Evolutionary conservation across 2,797 vertebrate species (phyloP).

Genomic region (Calcarius lapponicus): DNA sequence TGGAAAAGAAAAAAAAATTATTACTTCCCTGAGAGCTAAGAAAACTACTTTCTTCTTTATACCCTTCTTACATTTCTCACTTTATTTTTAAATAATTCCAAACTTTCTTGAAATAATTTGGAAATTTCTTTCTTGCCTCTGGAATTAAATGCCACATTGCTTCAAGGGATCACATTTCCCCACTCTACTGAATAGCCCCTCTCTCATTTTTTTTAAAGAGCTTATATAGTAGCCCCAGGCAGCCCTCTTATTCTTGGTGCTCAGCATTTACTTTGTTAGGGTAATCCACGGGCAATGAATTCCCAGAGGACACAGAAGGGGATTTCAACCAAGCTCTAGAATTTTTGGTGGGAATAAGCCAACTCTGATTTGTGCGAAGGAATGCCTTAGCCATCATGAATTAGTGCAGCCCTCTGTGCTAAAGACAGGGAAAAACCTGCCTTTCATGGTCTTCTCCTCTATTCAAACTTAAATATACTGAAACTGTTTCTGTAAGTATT

Average conservation of each 20-base stretch:
- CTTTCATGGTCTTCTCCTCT: not conserved
- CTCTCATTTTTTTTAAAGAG: not conserved
- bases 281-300: not conserved
- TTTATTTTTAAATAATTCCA: not conserved
- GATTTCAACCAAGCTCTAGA: not conserved
- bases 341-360: not conserved
- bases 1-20: not conserved
- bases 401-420: not conserved
- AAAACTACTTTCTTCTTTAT: not conserved
- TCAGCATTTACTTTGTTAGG: not conserved
- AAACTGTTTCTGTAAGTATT: not conserved
- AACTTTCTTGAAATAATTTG: not conserved
- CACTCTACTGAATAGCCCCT: not conserved
- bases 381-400: not conserved
- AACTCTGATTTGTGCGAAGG: not conserved
- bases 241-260: not conserved
- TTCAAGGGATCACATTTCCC: not conserved
- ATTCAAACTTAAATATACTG: not conserved
- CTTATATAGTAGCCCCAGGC: not conserved
- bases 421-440: not conserved
- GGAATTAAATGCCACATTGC: not conserved
- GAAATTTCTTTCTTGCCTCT: not conserved
- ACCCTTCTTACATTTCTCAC: not conserved
- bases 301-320: not conserved
- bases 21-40: not conserved